Evolutionary conservation across 2,113 vertebrate genomes (phyloP).

Genomic region (Grammomys dolichurus): DNA sequence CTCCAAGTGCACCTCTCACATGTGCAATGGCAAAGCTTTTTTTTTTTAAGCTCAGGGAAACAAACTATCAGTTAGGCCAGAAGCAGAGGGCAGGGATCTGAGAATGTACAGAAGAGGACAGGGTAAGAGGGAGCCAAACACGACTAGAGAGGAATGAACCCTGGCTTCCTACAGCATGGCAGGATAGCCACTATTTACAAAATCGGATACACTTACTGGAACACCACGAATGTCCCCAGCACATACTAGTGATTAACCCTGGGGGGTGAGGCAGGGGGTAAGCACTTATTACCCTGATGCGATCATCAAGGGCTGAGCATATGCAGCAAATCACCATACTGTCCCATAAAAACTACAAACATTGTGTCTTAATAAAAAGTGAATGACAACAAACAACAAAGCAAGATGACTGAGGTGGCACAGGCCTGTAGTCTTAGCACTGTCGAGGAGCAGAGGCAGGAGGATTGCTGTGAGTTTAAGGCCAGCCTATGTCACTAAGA

Average conservation of each 20-base stretch:
- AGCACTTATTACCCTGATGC: neutral
- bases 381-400: neutral
- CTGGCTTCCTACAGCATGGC: neutral
- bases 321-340: neutral
- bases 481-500: neutral
- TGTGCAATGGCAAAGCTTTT: neutral
- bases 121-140: neutral
- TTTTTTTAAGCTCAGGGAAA: neutral
- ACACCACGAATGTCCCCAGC: neutral
- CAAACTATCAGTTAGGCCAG: too few species aligned
- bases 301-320: neutral
- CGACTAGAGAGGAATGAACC: neutral
- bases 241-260: neutral
- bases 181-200: neutral
- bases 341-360: neutral
- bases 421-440: neutral
- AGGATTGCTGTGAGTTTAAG: neutral
- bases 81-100: neutral
- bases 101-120: neutral
- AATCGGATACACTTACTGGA: neutral
- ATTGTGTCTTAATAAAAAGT: neutral
- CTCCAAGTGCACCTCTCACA: accelerated
- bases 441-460: neutral
- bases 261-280: neutral
- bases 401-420: neutral